phyloP scores from a whole-genome alignment of 2,888 invertebrate species.

The Strigamia maritima region DNA sequence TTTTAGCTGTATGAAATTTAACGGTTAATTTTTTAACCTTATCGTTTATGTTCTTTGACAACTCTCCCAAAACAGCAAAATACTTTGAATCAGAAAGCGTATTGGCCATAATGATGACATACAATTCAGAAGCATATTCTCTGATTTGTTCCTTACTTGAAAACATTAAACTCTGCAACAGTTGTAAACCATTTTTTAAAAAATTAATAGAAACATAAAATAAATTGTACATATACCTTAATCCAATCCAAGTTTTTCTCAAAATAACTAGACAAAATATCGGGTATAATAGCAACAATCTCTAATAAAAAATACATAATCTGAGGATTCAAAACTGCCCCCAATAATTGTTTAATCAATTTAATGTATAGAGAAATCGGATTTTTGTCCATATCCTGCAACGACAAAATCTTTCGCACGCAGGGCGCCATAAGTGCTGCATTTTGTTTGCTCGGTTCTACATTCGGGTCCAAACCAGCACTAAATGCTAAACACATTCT shows the following conservation, averaged over 20 bases:
- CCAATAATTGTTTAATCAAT: slow-evolving; percentile 47
- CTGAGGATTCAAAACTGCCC: slow-evolving; percentile 42
- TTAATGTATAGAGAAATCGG: slow-evolving; percentile 49
- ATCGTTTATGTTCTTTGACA: slow-evolving; percentile 58
- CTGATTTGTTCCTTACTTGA: slow-evolving; percentile 71
- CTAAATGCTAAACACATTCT: slow-evolving; percentile 71
- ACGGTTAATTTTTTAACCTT: no score
- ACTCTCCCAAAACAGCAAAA: slow-evolving; percentile 59
- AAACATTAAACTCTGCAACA: slow-evolving; percentile 49
- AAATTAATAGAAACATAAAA: not conserved
- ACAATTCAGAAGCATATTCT: slow-evolving; percentile 69
- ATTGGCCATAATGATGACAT: slow-evolving; percentile 67
- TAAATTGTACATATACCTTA: slow-evolving; percentile 48
- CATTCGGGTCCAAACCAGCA: slow-evolving; percentile 51
- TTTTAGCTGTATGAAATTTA: no score
- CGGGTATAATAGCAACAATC: slow-evolving; percentile 75
- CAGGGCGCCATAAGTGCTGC: slow-evolving; percentile 48
- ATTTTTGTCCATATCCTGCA: slow-evolving; percentile 55
- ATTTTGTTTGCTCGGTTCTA: slow-evolving; percentile 45
- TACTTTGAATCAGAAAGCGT: slow-evolving; percentile 58
- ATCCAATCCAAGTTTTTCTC: slow-evolving; percentile 65
- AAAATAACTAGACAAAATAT: slow-evolving; percentile 64
- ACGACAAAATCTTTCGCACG: slow-evolving; percentile 61
- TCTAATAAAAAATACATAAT: slow-evolving; percentile 75
- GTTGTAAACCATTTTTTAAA: not conserved